Evolutionary conservation across 2,113 vertebrate genomes (phyloP).

Genomic region (Tilapia sparmanii): DNA sequence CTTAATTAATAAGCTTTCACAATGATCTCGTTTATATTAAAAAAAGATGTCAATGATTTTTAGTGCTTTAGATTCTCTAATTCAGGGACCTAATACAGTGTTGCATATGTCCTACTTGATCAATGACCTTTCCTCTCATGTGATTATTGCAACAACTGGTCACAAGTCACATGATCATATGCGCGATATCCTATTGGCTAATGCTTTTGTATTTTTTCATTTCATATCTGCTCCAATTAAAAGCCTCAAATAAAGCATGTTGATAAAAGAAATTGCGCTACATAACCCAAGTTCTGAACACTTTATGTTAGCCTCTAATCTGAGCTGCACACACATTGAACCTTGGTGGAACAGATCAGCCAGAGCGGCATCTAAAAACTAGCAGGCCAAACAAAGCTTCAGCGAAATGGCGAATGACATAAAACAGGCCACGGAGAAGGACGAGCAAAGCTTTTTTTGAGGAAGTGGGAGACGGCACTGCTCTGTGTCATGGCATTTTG

Average conservation of each 20-base stretch:
- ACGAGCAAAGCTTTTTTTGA: not conserved
- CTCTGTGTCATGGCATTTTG: not conserved
- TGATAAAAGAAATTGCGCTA: not conserved
- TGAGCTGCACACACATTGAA: not conserved
- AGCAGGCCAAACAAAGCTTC: not conserved
- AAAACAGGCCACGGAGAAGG: conserved; percentile 8
- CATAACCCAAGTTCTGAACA: not conserved
- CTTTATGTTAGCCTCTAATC: not conserved
- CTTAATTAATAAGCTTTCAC: not conserved
- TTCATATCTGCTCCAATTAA: not conserved
- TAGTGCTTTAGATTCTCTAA: not conserved
- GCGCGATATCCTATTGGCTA: not conserved
- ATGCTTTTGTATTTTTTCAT: not conserved
- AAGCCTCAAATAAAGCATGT: accelerated
- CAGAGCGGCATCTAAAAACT: not conserved
- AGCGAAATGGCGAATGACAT: not conserved
- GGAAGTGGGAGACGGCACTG: conserved; percentile 12
- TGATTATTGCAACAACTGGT: not conserved
- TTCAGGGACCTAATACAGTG: not conserved
- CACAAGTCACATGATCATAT: not conserved
- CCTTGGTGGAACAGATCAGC: not conserved
- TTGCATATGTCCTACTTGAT: not conserved
- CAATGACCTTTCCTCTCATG: not conserved
- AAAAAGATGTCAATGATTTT: not conserved
- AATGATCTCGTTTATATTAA: not conserved